phyloP scores from a whole-genome alignment of 2,113 vertebrate species.

The Tretioscincus oriximinensis region DNA sequence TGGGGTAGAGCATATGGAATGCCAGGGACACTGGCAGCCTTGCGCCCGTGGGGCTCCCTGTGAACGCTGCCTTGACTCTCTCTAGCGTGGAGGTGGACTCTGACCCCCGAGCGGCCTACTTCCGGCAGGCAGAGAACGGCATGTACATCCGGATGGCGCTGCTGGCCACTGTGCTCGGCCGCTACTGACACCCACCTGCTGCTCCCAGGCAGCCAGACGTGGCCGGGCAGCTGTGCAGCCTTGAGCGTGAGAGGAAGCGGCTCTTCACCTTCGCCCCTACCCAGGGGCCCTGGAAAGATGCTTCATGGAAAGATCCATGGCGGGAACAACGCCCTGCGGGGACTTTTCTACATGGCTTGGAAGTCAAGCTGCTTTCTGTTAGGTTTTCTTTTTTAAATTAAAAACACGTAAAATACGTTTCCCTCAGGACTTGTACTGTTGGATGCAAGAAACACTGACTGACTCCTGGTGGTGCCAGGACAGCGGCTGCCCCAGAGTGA shows the following conservation, averaged over 20 bases:
- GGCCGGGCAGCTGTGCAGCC: neutral
- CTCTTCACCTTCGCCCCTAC: neutral
- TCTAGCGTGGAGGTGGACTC: constrained; percentile 90
- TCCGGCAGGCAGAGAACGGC: constrained; percentile 95
- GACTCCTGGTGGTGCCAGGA: too few relatives aligned
- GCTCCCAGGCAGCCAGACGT: neutral
- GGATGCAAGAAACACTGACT: too few relatives aligned
- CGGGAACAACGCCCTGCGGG: neutral
- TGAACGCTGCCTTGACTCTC: constrained; percentile 11
- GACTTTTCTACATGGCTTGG: neutral
- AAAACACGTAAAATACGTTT: neutral
- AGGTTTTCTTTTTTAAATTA: neutral
- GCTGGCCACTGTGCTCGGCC: constrained; percentile 86
- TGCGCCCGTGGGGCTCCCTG: neutral
- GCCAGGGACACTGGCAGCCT: too few relatives aligned
- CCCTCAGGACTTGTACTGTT: neutral
- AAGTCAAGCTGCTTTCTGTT: neutral
- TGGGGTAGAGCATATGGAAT: neutral
- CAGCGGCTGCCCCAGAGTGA: neutral
- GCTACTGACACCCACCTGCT: constrained; percentile 60
- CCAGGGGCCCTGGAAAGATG: too few relatives aligned
- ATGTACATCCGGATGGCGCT: constrained; percentile 98
- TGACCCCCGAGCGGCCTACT: constrained; percentile 92
- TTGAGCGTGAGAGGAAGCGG: neutral
- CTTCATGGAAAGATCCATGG: too few relatives aligned